These are phyloP conservation scores for Buceros bicornis DNA, from an alignment of 2,797 vertebrate species.

Conservation along the genomic window DNA sequence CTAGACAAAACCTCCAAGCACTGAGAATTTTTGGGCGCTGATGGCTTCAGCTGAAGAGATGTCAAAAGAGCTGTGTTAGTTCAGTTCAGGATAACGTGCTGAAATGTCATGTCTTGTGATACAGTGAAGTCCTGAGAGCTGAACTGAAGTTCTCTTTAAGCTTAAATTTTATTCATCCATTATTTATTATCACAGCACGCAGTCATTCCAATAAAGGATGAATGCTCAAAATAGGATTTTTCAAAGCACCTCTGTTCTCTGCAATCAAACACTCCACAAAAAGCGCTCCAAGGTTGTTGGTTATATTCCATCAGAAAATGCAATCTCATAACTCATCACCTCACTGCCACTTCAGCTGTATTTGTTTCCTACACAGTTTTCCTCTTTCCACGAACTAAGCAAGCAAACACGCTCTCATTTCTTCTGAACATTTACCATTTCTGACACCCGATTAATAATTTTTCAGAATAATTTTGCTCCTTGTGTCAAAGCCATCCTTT, in stretches of 20 bases:
- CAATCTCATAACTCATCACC: neutral
- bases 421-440: neutral
- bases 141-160: neutral
- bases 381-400: neutral
- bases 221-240: constrained; percentile 3
- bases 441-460: neutral
- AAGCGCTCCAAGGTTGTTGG: neutral
- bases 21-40: neutral
- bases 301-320: neutral
- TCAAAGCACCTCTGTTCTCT: neutral
- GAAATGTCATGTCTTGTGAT: neutral
- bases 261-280: neutral
- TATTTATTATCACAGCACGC: constrained; percentile 21
- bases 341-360: neutral
- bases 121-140: neutral
- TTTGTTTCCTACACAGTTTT: neutral
- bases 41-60: neutral
- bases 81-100: constrained; percentile 7
- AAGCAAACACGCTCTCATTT: neutral
- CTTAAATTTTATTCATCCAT: constrained; percentile 19
- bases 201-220: neutral
- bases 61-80: neutral
- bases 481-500: neutral
- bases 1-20: neutral
- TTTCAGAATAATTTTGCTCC: neutral